A percentile compares a stretch with the other conserved stretches of the same genome.
Evolutionary conservation across 1,140 invertebrate species (phyloP).

Genomic region (Euglossa dilemma): DNA sequence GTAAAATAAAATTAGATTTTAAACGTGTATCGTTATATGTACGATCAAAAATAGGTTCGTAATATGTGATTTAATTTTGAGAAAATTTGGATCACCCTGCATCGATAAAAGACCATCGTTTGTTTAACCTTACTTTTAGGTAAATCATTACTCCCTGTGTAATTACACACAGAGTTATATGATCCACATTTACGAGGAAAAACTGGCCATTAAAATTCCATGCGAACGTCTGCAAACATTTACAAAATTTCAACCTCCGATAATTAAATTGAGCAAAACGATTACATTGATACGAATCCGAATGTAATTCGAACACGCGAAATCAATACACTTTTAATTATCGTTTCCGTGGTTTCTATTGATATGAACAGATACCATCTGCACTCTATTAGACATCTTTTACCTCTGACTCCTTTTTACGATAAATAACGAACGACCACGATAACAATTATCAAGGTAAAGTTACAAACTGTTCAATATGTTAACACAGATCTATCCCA

Average conservation of each 20-base stretch:
- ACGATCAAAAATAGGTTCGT: not conserved
- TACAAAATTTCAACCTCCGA: constrained; percentile 7
- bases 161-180: not conserved
- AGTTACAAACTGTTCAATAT: not conserved
- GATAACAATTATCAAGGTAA: not conserved
- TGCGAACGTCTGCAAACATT: not conserved
- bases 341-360: not conserved
- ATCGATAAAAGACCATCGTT: not conserved
- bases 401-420: too few species aligned
- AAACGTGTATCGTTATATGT: too few species aligned
- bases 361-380: not conserved
- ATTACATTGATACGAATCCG: constrained; percentile 13
- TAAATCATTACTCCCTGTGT: not conserved
- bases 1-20: not conserved
- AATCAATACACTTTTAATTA: constrained; percentile 41
- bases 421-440: not conserved
- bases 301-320: constrained; percentile 21
- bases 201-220: not conserved
- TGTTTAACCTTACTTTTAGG: not conserved
- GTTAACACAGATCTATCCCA: too few species aligned
- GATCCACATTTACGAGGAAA: not conserved
- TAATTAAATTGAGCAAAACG: constrained; percentile 43
- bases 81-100: not conserved
- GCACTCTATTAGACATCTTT: too few species aligned
- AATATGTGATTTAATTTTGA: not conserved